phyloP scores from a whole-genome alignment of 1,140 invertebrate genomes.

The Planococcus citri region DNA sequence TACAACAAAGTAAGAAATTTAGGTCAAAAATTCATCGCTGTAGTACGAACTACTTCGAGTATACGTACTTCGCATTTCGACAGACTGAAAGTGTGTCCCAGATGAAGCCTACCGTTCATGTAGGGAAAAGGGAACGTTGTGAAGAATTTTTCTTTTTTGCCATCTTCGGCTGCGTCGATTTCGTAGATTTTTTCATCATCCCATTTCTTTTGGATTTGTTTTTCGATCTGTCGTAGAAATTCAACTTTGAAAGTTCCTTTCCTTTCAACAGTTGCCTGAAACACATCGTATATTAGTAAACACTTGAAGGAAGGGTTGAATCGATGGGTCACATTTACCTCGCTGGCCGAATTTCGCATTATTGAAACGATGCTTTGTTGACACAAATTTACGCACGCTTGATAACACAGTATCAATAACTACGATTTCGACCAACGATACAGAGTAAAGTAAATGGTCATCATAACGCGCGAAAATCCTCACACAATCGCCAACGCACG shows the following conservation, averaged over 20 bases:
- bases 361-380: too few relatives aligned
- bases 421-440: too few relatives aligned
- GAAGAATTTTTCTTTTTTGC: slow-evolving; percentile 70
- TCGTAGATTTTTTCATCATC: slow-evolving; percentile 63
- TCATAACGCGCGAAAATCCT: too few relatives aligned
- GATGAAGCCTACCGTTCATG: slow-evolving; percentile 96
- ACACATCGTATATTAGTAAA: not conserved
- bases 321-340: too few relatives aligned
- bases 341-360: too few relatives aligned
- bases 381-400: too few relatives aligned
- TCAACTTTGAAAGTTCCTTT: slow-evolving; percentile 90
- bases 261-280: slow-evolving; percentile 41
- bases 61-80: slow-evolving; percentile 79
- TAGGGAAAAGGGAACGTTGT: slow-evolving; percentile 97
- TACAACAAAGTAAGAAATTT: slow-evolving; percentile 27
- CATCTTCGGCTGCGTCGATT: slow-evolving; percentile 52
- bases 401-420: too few relatives aligned
- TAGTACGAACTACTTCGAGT: slow-evolving; percentile 25
- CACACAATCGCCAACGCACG: too few relatives aligned
- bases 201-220: slow-evolving; percentile 72
- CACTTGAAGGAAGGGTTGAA: too few relatives aligned
- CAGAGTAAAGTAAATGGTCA: too few relatives aligned
- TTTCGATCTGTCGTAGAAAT: slow-evolving; percentile 77
- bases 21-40: not conserved
- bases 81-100: slow-evolving; percentile 94